A percentile compares a stretch with the other conserved stretches of the same genome.
Conservation (phyloP, 2,113 vertebrate species). For the Oreocharis arfaki region DNA sequence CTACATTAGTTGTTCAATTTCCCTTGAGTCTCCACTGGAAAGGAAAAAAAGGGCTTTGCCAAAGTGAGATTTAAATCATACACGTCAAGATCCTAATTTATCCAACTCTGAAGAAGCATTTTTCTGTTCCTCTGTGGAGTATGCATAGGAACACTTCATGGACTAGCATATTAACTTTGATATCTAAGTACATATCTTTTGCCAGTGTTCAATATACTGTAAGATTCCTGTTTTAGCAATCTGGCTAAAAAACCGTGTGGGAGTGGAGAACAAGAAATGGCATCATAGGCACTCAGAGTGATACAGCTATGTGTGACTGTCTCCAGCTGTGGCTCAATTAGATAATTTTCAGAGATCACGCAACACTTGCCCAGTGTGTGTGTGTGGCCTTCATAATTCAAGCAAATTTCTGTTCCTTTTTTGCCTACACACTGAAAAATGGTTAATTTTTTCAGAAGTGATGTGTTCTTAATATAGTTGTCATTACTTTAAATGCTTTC, state of each 20-base stretch:
- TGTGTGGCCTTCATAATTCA: conserved; percentile 5
- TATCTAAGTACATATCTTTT: background rate
- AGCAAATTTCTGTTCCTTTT: background rate
- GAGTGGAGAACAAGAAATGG: background rate
- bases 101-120: background rate
- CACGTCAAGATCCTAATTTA: background rate
- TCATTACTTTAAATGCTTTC: conserved; percentile 36
- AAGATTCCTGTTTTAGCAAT: background rate
- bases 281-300: background rate
- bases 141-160: background rate
- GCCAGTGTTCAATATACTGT: background rate
- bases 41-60: background rate
- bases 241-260: background rate
- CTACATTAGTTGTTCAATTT: background rate
- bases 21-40: background rate
- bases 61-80: background rate
- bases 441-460: background rate
- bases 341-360: background rate
- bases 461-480: conserved; percentile 41
- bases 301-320: background rate
- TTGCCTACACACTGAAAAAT: background rate
- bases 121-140: background rate
- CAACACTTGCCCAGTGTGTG: background rate
- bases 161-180: background rate
- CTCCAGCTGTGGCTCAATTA: background rate